Percentiles rank a stretch among this genome's conserved stretches.
phyloP scores from a whole-genome alignment of 2,888 invertebrate species.

The Magallana nippona region DNA sequence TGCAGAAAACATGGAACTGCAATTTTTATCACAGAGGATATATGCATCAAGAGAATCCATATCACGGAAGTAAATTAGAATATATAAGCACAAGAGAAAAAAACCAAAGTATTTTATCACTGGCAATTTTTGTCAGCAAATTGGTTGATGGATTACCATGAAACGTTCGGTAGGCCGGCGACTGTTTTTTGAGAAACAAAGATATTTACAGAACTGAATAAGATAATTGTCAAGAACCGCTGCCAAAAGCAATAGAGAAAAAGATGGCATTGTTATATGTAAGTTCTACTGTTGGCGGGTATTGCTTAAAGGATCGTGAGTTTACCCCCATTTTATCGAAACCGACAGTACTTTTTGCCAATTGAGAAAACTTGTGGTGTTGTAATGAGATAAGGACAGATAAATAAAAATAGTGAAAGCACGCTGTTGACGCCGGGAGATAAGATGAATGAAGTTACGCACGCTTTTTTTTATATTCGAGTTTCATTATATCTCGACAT shows the following conservation, averaged over 20 bases:
- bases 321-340: background rate
- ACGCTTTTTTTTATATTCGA: background rate
- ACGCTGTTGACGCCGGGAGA: background rate
- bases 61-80: background rate
- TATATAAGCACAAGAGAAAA: too few species aligned
- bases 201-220: background rate
- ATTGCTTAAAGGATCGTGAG: background rate
- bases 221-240: background rate
- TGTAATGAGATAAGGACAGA: background rate
- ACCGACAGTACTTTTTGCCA: background rate
- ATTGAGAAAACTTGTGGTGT: background rate
- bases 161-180: background rate
- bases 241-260: background rate
- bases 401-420: constrained; percentile 2
- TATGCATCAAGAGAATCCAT: background rate
- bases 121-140: background rate
- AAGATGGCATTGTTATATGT: background rate
- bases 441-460: background rate
- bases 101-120: background rate
- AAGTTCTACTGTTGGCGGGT: background rate
- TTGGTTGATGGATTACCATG: constrained; percentile 1
- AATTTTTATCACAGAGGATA: constrained; percentile 14
- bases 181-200: background rate
- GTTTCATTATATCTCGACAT: background rate
- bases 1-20: background rate